Evolutionary conservation across 2,797 vertebrate genomes (phyloP), one percentile per base, ranked within the genome.

Genomic region (Alfaro cultratus): DNA sequence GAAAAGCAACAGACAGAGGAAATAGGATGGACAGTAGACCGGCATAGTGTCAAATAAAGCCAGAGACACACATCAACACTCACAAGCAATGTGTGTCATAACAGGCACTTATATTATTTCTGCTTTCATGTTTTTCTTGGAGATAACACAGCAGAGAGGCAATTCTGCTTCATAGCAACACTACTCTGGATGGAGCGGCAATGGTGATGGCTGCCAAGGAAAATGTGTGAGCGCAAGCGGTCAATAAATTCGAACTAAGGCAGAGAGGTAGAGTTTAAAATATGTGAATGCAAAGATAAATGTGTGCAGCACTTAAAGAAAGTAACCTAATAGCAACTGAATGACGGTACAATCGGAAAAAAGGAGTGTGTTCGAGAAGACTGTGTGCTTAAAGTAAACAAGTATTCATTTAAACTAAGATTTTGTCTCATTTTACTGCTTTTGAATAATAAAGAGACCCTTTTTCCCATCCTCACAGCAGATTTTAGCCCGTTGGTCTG

Each of bases 401-500:
- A 72, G 39, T 71, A 34, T 86, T 86, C 31, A 83, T 86, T 91
- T 82, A 82, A 88, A 47, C n/a, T 57, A 64, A 75, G 83, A 85
- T 85, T 86, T 78, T 73, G 80, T 76, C 68, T 82, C 41, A 82
- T 88, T 88, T 86, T 31, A 78, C 73, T 77, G 82, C 68, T 78
- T 83, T 49, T 67, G 45, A 87, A 74, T 78, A 79, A 78, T 73
- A 87, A 73, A 86, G 74, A 79, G 39, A 80, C 16, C 34, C 83
- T 73, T 75, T 72, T 88, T 90, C 87, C 73, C 75, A 90, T 92
- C 89, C 82, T 92, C 83, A 85, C 79, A 81, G 79, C 81, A 92
- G 92, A 90, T 92, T 94, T 94, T 91, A 93, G 92, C 91, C 92
- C 76, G 88, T 91, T 94, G 91, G 91, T 93, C 91, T 87, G 90